Base-by-base conservation (phyloP, 2,888 invertebrate species). In the Leptopilina syphax region DNA sequence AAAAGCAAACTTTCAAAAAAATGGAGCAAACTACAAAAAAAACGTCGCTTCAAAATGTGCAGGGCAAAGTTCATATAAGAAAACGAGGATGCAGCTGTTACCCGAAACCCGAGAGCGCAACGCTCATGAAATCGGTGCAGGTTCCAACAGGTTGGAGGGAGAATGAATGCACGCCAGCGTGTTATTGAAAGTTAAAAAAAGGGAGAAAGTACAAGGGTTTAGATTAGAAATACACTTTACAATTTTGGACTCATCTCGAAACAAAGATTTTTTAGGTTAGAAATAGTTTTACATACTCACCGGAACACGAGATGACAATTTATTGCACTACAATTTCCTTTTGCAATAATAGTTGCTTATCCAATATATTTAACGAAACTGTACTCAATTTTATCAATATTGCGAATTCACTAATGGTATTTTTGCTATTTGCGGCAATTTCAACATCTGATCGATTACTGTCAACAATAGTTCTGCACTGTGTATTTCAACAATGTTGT, bases 61-160 rank as follows among this genome's bases (percentile, higher is more conserved):
- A n/a, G 44, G 83, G 80, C 77, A 80, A 79, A 80, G 79, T 76
- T 83, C 82, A 82, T 81, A 78, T 47, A 50, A 10, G 83, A 81
- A 81, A 82, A 80, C 50, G 83, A 82, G 81, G 81, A 82, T 81
- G 83, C 83, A 84, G 82, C 82, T 83, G 83, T 81, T 82, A 77
- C 80, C 34, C 80, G 79, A 80, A 78, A 80, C 77, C 76, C 80
- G 79, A 82, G 68, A 76, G 79, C 78, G 24, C 24, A 24, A 24
- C 63, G 57, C 68, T 44, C 44, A 44, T 77, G 81, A 81, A 85
- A 85, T 86, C 83, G 81, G 84, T 80, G 84, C 87, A 87, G 88
- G 87, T 88, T 86, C 85, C 87, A 87, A 87, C 88, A 88, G 87
- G 88, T 89, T 89, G 88, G 86, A 84, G 86, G 86, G 85, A 68